A percentile compares a stretch with the other conserved stretches of the same genome.
Conservation (phyloP, 1,140 invertebrate species). For the Cyclargus thomasi region DNA sequence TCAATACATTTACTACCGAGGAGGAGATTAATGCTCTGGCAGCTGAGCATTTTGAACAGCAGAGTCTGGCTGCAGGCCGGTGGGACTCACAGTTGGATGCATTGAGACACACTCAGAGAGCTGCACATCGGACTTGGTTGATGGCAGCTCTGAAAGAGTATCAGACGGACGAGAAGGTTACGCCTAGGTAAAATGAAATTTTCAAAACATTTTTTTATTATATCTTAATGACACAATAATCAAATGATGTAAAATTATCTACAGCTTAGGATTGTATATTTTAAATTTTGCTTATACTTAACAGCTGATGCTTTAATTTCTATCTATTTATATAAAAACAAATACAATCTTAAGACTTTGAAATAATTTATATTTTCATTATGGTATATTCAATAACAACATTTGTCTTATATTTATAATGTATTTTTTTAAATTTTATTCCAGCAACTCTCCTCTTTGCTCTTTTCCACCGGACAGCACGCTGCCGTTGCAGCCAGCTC, state of each 20-base stretch:
- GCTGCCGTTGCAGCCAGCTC: slow-evolving; percentile 18
- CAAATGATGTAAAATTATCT: no score
- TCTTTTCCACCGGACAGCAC: slow-evolving; percentile 37
- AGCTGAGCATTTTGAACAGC: slow-evolving; percentile 85
- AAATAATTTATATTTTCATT: no score
- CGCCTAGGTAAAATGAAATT: slow-evolving; percentile 78
- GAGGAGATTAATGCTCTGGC: slow-evolving; percentile 86
- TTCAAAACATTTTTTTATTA: no score
- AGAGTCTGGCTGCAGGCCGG: slow-evolving; percentile 83
- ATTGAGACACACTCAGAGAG: slow-evolving; percentile 82
- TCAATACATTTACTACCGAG: slow-evolving; percentile 81
- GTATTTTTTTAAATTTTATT: background rate
- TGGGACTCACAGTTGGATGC: slow-evolving; percentile 86
- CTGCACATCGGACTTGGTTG: slow-evolving; percentile 86
- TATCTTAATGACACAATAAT: no score
- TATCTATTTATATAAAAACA: no score
- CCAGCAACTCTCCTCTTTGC: slow-evolving; percentile 52
- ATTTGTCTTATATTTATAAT: no score
- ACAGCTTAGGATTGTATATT: no score
- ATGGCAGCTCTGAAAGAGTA: slow-evolving; percentile 83
- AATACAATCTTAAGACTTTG: no score
- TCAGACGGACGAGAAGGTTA: slow-evolving; percentile 75
- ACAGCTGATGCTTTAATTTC: no score
- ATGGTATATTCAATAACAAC: no score
- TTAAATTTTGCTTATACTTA: no score